Percentiles rank a stretch among this genome's conserved stretches.
phyloP scores from a whole-genome alignment of 2,888 invertebrate species.

The Smittia sp. region DNA sequence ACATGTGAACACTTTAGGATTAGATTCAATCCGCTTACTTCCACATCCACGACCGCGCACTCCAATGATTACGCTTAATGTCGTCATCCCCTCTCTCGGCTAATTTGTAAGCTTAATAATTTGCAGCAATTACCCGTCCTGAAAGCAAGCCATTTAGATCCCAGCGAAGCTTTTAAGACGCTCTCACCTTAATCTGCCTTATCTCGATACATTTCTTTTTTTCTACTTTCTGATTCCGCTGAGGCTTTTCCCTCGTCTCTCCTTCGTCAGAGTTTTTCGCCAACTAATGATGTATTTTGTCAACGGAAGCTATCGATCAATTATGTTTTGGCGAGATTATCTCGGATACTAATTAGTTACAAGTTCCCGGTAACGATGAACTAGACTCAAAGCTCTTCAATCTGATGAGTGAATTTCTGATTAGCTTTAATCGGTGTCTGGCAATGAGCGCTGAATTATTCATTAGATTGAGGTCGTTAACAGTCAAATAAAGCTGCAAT shows the following conservation, averaged over 20 bases:
- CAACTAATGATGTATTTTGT: slow-evolving; percentile 16
- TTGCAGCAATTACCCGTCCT: slow-evolving; percentile 25
- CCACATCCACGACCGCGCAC: too few relatives aligned
- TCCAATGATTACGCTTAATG: too few relatives aligned
- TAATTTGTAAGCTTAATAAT: slow-evolving; percentile 30
- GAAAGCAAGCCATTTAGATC: background rate
- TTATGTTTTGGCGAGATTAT: background rate
- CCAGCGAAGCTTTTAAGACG: background rate
- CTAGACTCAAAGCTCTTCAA: too few relatives aligned
- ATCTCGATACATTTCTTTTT: background rate
- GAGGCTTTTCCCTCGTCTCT: background rate
- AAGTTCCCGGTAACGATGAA: too few relatives aligned
- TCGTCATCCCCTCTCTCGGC: background rate
- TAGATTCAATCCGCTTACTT: too few relatives aligned
- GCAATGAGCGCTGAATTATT: background rate
- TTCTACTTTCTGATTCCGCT: background rate
- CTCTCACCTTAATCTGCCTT: background rate
- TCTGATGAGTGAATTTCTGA: too few relatives aligned
- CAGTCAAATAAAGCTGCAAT: background rate
- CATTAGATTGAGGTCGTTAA: background rate
- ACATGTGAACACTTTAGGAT: too few relatives aligned
- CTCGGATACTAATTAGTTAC: too few relatives aligned
- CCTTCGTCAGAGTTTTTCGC: background rate
- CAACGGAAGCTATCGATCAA: slow-evolving; percentile 20
- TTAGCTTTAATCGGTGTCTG: too few relatives aligned